phyloP scores from a whole-genome alignment of 2,113 vertebrate species.

The Tupaia chinensis region DNA sequence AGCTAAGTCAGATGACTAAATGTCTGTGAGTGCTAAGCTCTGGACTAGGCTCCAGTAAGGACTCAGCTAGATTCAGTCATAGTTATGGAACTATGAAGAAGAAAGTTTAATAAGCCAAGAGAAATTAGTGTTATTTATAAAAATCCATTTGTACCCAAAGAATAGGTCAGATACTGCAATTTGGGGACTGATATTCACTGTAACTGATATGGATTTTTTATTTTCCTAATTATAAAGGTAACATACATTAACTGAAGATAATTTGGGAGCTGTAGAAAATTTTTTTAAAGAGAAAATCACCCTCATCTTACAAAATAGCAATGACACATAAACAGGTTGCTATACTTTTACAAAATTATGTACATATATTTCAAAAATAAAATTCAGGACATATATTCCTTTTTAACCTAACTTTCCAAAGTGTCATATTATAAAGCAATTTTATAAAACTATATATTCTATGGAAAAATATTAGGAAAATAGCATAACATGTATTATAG shows the following conservation, averaged over 20 bases:
- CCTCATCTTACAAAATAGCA: background rate
- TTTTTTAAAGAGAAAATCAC: background rate
- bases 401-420: conserved; percentile 1
- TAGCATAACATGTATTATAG: background rate
- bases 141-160: background rate
- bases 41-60: background rate
- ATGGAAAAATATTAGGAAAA: background rate
- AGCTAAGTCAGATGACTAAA: background rate
- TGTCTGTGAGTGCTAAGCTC: background rate
- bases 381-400: background rate
- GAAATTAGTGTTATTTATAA: background rate
- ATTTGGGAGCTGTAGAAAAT: background rate
- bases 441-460: background rate
- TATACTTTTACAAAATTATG: background rate
- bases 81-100: background rate
- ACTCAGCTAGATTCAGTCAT: background rate
- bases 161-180: background rate
- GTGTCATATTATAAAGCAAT: background rate
- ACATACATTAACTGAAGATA: background rate
- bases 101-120: background rate
- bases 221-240: background rate
- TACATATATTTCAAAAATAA: conserved; percentile 9
- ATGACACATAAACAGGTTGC: background rate
- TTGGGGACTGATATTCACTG: background rate
- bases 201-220: background rate